Conservation (phyloP, 2,113 vertebrate species). For the Pristiophorus japonicus region DNA sequence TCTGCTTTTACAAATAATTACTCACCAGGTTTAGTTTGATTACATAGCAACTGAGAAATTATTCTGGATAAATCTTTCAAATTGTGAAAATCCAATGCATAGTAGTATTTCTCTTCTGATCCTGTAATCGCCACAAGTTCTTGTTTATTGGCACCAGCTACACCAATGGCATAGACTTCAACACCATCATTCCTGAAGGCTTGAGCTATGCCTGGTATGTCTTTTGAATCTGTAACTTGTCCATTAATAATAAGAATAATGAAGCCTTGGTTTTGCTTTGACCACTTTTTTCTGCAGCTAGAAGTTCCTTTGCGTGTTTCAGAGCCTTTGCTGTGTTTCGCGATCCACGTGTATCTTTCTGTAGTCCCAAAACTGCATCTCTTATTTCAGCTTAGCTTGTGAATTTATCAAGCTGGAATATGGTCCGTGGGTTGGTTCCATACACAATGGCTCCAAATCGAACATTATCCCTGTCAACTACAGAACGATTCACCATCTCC, state of each 20-base stretch:
- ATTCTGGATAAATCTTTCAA: conserved; percentile 56
- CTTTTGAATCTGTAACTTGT: conserved; percentile 46
- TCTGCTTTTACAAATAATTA: not conserved
- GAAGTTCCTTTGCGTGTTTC: conserved; percentile 51
- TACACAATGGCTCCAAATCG: conserved; percentile 62
- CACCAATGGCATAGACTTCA: conserved; percentile 59
- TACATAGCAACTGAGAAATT: conserved; percentile 57
- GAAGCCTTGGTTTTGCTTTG: conserved; percentile 48
- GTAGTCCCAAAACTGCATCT: conserved; percentile 49
- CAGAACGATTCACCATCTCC: conserved; percentile 58
- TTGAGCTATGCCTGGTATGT: conserved; percentile 43
- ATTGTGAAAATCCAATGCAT: conserved; percentile 50
- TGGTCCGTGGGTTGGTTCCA: conserved; percentile 40
- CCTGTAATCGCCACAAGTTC: conserved; percentile 59
- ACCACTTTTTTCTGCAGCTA: conserved; percentile 51
- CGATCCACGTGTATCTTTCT: conserved; percentile 37
- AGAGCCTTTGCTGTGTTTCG: conserved; percentile 60
- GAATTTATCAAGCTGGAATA: conserved; percentile 53
- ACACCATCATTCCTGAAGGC: conserved; percentile 47
- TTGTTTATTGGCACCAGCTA: conserved; percentile 46
- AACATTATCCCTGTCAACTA: conserved; percentile 54
- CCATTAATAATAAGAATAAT: conserved; percentile 69
- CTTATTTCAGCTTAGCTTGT: conserved; percentile 48
- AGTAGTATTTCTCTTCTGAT: conserved; percentile 52
- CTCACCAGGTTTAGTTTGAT: conserved; percentile 60